Conservation (phyloP, 2,888 invertebrate species). For the Galerucella pusilla region DNA sequence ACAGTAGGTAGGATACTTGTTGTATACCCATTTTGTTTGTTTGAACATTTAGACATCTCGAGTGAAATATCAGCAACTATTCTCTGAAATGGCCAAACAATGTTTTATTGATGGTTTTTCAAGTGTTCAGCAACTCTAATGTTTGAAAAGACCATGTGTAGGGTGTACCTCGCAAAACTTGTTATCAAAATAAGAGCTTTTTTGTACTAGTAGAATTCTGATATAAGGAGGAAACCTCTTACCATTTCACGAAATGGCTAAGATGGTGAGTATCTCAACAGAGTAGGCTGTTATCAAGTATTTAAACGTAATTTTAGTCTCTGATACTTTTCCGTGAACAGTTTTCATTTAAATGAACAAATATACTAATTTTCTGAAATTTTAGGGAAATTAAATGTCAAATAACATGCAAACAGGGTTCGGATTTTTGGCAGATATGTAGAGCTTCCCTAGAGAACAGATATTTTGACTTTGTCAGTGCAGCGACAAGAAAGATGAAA, state of each 20-base stretch:
- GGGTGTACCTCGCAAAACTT: conserved; percentile 61
- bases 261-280: conserved; percentile 57
- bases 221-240: conserved; percentile 58
- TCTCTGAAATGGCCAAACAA: conserved; percentile 33
- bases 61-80: background rate
- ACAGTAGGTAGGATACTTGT: too few species aligned
- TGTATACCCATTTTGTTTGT: too few species aligned
- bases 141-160: conserved; percentile 54
- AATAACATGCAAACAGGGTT: too few species aligned
- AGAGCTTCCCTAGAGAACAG: too few species aligned
- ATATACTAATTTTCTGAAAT: background rate
- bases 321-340: conserved; percentile 7
- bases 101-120: conserved; percentile 46
- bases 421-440: too few species aligned
- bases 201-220: conserved; percentile 55
- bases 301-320: conserved; percentile 23
- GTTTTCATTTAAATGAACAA: background rate
- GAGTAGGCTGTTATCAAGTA: conserved; percentile 61
- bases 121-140: conserved; percentile 46
- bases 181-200: conserved; percentile 47
- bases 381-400: too few species aligned
- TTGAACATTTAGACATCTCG: background rate
- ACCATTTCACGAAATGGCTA: conserved; percentile 62
- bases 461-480: too few species aligned
- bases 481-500: too few species aligned